Percentiles rank a stretch among this genome's conserved stretches.
Evolutionary conservation across 2,797 vertebrate species (phyloP).

Genomic region (Tapirus indicus): DNA sequence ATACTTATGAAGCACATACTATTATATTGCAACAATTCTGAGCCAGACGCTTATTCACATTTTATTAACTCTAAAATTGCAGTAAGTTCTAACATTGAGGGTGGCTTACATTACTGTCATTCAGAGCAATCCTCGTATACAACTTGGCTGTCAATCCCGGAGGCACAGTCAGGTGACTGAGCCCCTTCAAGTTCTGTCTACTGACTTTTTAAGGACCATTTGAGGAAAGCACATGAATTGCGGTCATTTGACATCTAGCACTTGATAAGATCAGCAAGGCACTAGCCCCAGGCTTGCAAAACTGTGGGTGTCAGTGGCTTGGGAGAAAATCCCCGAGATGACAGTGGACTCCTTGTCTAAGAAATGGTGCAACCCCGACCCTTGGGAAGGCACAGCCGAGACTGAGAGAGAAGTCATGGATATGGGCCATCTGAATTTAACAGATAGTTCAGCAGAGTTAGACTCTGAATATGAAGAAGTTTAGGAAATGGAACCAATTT

Average conservation of each 20-base stretch:
- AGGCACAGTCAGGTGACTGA: background rate
- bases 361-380: background rate
- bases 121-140: background rate
- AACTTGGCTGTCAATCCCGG: background rate
- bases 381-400: background rate
- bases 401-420: background rate
- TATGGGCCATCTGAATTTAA: background rate
- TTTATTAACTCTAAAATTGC: conserved; percentile 20
- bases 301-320: background rate
- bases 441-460: background rate
- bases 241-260: background rate
- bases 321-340: background rate
- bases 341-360: background rate
- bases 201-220: background rate
- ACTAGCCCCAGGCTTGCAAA: background rate
- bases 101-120: background rate
- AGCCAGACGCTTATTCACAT: background rate
- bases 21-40: background rate
- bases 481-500: background rate
- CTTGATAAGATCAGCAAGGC: background rate
- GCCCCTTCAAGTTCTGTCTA: background rate
- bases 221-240: background rate
- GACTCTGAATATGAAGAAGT: background rate
- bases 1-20: background rate
- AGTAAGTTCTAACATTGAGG: background rate